Base-by-base conservation (phyloP, 2,113 vertebrate species). In the Eudorcas thomsonii region DNA sequence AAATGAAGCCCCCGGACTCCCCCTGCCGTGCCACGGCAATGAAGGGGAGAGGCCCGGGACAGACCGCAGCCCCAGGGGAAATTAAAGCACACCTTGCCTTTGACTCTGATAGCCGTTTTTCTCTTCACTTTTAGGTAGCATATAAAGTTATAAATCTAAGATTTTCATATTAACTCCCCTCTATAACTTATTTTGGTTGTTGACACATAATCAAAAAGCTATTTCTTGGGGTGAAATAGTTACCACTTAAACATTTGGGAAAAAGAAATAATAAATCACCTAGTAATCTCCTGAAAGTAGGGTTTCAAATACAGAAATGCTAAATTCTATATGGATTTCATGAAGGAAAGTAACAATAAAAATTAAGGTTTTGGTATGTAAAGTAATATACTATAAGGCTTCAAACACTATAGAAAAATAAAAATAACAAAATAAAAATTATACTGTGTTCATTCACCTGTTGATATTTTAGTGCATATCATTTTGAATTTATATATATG, bases 171-270 rank as follows among this genome's bases (percentile, higher is more conserved):
- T 92, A 89, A 6, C 16, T 74, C 52, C 17, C 50, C 33, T 54
- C 48, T 59, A 67, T 62, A 64, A 92, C 21, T 88, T 96, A 90
- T 21, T 94, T 82, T 92, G n/a, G 5, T 12, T 94, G 15, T 36
- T 60, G 9, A 96, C 84, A 91, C 62, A 93, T 83, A 52, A 89
- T 77, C 26, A 97, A 71, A 86, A 36, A 91, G 77, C 74, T 93
- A 88, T 77, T 94, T 5, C 28, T 84, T 88, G 64, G 14, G 36
- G 12, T 96, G 19, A 97, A 88, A 93, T 10, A 87, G 54, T 96
- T 88, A 88, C 43, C 23, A 54, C 17, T 86, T 82, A 55, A 91
- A 88, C 7, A 81, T 88, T 64, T 86, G 67, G 3, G 64, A 30
- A 85, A 80, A 93, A 45, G 26, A 94, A 94, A 90, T 87, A 87